Percentiles rank a stretch among this genome's conserved stretches.
Evolutionary conservation across 2,888 invertebrate species (phyloP).

Genomic region (Drosophila multiciliata): DNA sequence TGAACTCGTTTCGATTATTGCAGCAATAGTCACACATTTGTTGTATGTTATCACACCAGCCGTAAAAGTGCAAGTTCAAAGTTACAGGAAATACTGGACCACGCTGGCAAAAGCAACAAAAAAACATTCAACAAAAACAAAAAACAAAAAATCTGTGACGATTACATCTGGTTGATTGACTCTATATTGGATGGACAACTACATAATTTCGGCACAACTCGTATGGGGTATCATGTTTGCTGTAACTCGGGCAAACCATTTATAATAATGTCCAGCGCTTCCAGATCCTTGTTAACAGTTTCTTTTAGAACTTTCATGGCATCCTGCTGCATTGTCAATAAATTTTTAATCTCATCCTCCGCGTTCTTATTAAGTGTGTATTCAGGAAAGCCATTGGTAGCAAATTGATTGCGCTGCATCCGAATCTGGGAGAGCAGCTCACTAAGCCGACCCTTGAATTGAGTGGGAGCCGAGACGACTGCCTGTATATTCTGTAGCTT

Average conservation of each 20-base stretch:
- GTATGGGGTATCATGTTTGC: conserved; percentile 50
- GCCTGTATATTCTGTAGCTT: conserved; percentile 94
- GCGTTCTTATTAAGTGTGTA: conserved; percentile 92
- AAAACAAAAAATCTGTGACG: conserved; percentile 45
- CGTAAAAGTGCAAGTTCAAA: conserved; percentile 80
- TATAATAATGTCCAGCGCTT: conserved; percentile 91
- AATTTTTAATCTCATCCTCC: conserved; percentile 90
- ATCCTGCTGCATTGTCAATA: conserved; percentile 93
- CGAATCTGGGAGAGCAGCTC: conserved; percentile 95
- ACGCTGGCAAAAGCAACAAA: conserved; percentile 18
- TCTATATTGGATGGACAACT: conserved; percentile 54
- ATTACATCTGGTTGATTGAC: conserved; percentile 60
- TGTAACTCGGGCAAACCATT: conserved; percentile 89
- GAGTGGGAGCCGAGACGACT: conserved; percentile 95
- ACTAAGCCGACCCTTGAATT: conserved; percentile 96
- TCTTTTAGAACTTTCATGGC: conserved; percentile 94
- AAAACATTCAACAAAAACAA: conserved; percentile 27
- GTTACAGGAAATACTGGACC: conserved; percentile 66
- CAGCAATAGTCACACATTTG: conserved; percentile 35
- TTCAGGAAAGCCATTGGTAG: conserved; percentile 88
- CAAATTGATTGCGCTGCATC: conserved; percentile 88
- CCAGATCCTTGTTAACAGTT: conserved; percentile 92
- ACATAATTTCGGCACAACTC: conserved; percentile 35
- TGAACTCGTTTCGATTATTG: conserved; percentile 75
- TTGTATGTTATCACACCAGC: conserved; percentile 45